Evolutionary conservation across 2,113 vertebrate species (phyloP).

Genomic region (Ceyx cyanopectus): DNA sequence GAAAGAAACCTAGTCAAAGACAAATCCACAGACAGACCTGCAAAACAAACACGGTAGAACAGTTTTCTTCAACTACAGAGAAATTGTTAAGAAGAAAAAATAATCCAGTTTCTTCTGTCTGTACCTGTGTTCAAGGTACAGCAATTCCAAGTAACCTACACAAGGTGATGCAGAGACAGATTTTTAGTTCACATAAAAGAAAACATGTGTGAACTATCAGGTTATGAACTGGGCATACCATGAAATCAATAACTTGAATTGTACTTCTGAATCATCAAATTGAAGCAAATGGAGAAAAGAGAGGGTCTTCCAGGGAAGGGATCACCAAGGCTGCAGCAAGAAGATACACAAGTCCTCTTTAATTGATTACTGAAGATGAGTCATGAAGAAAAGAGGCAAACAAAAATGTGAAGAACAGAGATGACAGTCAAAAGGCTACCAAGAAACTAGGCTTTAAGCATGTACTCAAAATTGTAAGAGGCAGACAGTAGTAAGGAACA

Average conservation of each 20-base stretch:
- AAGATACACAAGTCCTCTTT: neutral
- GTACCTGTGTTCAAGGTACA: neutral
- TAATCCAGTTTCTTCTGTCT: neutral
- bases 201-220: neutral
- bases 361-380: neutral
- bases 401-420: neutral
- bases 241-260: neutral
- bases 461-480: neutral
- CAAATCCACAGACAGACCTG: neutral
- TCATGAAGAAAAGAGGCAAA: neutral
- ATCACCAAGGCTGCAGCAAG: neutral
- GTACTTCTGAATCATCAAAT: neutral
- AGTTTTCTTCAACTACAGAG: neutral
- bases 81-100: neutral
- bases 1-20: neutral
- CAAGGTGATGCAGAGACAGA: neutral
- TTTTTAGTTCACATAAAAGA: neutral
- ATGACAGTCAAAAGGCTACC: neutral
- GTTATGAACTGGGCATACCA: neutral
- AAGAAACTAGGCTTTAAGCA: neutral
- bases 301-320: neutral
- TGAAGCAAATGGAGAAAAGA: neutral
- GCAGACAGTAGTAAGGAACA: neutral
- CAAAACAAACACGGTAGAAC: neutral
- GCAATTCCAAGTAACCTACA: neutral